Percentiles rank a stretch among this genome's conserved stretches.
Evolutionary conservation across 1,140 invertebrate genomes (phyloP).

Genomic region (Bombus cullumanus): DNA sequence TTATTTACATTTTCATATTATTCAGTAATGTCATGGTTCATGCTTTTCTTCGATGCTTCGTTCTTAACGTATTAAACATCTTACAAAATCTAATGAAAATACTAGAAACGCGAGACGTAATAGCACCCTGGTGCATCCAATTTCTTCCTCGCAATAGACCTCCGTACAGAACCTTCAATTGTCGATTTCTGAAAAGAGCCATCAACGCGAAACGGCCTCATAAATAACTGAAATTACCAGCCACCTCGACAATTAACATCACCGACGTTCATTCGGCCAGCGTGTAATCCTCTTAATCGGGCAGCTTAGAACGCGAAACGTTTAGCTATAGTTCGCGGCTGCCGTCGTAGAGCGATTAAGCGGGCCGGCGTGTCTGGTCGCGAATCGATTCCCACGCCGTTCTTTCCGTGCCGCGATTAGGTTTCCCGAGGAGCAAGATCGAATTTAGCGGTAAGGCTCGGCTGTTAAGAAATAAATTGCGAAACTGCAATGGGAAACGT

Average conservation of each 20-base stretch:
- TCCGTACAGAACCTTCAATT: background rate
- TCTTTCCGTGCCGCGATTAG: constrained; percentile 26
- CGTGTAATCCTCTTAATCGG: background rate
- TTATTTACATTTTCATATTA: no score
- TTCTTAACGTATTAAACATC: no score
- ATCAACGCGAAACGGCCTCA: background rate
- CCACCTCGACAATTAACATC: background rate
- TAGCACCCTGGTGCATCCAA: background rate
- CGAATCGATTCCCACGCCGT: constrained; percentile 23
- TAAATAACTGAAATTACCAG: background rate
- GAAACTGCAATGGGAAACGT: constrained; percentile 25
- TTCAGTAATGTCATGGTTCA: no score
- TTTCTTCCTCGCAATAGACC: background rate
- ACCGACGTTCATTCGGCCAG: background rate
- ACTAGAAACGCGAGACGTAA: background rate
- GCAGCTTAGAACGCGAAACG: background rate
- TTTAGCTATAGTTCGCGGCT: no score
- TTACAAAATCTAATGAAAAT: background rate
- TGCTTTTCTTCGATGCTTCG: no score
- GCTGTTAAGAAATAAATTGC: constrained; percentile 34
- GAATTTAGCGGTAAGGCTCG: constrained; percentile 28
- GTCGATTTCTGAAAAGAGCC: background rate
- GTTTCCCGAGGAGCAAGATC: constrained; percentile 24
- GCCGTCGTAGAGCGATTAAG: background rate
- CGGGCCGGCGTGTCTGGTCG: no score